These are phyloP conservation scores for Trematomus loennbergii DNA, from an alignment of 2,113 vertebrate genomes.

Conservation along the genomic window DNA sequence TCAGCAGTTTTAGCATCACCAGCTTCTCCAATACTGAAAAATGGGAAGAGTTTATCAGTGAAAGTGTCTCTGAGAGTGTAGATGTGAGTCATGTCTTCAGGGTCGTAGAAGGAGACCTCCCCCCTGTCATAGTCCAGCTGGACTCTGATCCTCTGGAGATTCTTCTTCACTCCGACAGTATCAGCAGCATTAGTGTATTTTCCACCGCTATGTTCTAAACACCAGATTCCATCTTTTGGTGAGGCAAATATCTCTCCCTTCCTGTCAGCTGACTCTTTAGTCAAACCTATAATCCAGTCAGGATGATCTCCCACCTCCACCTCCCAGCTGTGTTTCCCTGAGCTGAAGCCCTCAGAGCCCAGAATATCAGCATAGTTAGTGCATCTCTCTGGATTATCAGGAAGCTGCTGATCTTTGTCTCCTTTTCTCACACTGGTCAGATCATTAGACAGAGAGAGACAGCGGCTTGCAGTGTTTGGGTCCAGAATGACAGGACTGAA, in stretches of 20 bases:
- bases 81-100: no score
- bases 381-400: neutral
- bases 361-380: rapidly evolving
- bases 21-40: no score
- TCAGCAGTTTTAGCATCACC: no score
- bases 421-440: neutral
- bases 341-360: neutral
- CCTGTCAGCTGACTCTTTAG: no score
- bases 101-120: constrained; percentile 31
- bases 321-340: neutral
- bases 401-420: constrained; percentile 17
- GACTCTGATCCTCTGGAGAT: constrained; percentile 56
- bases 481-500: neutral
- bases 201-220: no score
- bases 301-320: no score
- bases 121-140: constrained; percentile 63
- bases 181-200: no score
- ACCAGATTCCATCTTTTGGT: neutral
- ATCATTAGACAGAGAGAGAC: no score
- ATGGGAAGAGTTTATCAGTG: no score
- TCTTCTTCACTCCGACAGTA: neutral
- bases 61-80: no score
- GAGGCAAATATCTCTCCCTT: no score
- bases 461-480: neutral
- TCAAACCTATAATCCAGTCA: no score